Base-by-base conservation (phyloP, 2,113 vertebrate species). In the Hypomesus transpacificus region DNA sequence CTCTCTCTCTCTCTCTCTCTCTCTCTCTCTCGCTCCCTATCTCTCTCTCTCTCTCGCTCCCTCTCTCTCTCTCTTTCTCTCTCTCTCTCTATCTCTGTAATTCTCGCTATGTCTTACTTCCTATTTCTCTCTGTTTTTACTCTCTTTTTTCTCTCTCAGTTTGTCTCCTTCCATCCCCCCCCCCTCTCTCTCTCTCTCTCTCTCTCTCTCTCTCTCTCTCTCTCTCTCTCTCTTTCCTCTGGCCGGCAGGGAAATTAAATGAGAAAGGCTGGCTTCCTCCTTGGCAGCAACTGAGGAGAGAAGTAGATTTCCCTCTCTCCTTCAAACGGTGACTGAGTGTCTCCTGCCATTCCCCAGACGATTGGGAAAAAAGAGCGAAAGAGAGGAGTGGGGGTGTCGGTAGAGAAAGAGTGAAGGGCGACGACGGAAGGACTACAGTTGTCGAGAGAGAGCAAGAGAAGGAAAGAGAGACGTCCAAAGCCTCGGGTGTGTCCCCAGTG, bases 361-460 rank as follows among this genome's bases (percentile, higher is more conserved):
- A 90, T 70, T 85, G 88, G 84, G 84, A 87, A 87, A 82, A 85
- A 88, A 82, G 89, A 80, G 82, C 91, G 88, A 88, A 13, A 39
- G 62, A 56, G 21, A 58, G 56, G 67, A 46, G 54, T 46, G 39
- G 39, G 46, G 13, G 31, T 34, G 31, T 34, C 31, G 31, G 31
- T 7, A 34, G 31, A 68, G 59, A 14, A 54, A 53, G 63, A 57
- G 28, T 22, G 18, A 34, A 31, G 51, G 22, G 46, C 18, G 78
- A 28, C 31, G 14, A 52, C 17, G n/a, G 34, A 67, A 34, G 39
- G 13, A 46, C 39, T 46, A 46, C 39, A 46, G 2, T 46, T 46
- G n/a, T 11, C 39, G 5, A 46, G 4, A 20, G 20, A 56, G 39
- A 66, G 22, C 21, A 67, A 17, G 46, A 20, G 39, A 52, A 51